A percentile compares a stretch with the other conserved stretches of the same genome.
phyloP scores from a whole-genome alignment of 2,113 vertebrate genomes.

The Tor tambroides region DNA sequence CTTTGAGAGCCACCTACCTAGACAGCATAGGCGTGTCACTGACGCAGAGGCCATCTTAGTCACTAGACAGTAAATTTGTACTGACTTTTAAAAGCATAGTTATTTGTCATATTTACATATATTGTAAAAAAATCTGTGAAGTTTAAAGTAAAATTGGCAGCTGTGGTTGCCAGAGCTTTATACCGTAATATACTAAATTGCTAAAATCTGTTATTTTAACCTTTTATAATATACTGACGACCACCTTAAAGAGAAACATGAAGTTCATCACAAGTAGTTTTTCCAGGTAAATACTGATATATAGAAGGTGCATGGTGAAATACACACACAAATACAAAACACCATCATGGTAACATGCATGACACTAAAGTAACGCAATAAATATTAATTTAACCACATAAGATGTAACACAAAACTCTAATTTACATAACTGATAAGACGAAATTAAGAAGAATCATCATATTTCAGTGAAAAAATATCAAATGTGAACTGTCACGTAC shows the following conservation, averaged over 20 bases:
- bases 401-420: no score
- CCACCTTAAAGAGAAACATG: background rate
- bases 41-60: background rate
- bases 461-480: background rate
- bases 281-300: background rate
- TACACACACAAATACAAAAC: background rate
- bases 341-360: background rate
- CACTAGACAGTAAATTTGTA: background rate
- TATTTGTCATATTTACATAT: background rate
- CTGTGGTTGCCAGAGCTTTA: background rate
- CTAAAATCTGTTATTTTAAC: no score
- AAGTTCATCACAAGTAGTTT: background rate
- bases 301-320: background rate
- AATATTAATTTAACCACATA: no score
- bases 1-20: background rate
- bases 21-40: background rate
- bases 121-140: background rate
- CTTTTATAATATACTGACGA: background rate
- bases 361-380: background rate
- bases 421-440: background rate
- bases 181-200: background rate
- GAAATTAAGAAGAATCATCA: background rate
- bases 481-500: background rate
- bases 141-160: background rate
- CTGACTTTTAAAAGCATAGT: no score